A percentile compares a stretch with the other conserved stretches of the same genome.
Conservation (phyloP, 2,113 vertebrate species). For the Tupaia tana region DNA sequence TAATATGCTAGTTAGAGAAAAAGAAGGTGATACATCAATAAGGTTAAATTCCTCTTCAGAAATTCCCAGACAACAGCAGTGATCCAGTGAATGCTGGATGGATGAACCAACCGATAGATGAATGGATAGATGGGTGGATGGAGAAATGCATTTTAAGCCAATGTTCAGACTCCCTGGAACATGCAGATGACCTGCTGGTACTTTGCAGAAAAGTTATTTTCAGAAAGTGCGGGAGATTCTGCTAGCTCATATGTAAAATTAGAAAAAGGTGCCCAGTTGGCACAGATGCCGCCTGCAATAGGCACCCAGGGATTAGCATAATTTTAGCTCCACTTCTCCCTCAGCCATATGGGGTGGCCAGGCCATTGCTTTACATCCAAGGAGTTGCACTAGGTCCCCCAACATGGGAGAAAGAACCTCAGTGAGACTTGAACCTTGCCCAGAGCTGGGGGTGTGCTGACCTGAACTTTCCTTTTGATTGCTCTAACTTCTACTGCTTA, state of each 20-base stretch:
- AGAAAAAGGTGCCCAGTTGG: background rate
- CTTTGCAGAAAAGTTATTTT: background rate
- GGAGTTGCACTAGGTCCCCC: background rate
- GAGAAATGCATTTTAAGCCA: background rate
- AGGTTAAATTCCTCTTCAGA: slow-evolving; percentile 24
- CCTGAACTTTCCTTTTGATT: background rate
- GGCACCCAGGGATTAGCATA: background rate
- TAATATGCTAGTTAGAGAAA: background rate
- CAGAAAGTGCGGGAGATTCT: background rate
- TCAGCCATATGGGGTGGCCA: background rate
- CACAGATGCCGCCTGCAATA: background rate
- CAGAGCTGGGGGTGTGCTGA: background rate
- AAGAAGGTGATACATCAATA: background rate
- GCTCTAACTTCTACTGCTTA: background rate
- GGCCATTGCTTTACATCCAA: background rate
- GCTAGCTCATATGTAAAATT: background rate
- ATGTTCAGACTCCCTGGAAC: background rate
- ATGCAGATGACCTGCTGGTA: background rate
- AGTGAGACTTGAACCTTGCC: background rate
- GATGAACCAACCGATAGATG: background rate
- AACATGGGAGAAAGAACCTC: background rate
- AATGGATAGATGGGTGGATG: background rate
- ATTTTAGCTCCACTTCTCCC: background rate
- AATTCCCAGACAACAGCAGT: slow-evolving; percentile 17
- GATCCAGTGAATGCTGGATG: background rate